A percentile compares a stretch with the other conserved stretches of the same genome.
Evolutionary conservation across 2,797 vertebrate species (phyloP).

Genomic region (Orestias chungarensis): DNA sequence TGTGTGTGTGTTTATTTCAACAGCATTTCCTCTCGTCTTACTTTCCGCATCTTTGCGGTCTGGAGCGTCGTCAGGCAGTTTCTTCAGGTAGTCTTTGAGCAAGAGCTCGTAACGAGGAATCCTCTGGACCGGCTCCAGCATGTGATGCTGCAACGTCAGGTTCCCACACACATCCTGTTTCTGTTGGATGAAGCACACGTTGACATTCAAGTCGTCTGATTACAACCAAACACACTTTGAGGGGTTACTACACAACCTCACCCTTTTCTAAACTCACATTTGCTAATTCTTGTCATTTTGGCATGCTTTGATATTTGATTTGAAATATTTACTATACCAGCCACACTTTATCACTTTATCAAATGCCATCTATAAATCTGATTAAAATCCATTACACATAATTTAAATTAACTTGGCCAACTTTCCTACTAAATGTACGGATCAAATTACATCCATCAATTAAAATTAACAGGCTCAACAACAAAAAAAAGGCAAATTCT

Average conservation of each 20-base stretch:
- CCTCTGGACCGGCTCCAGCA: constrained; percentile 96
- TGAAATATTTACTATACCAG: not conserved
- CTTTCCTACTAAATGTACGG: too few relatives aligned
- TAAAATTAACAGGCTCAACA: too few relatives aligned
- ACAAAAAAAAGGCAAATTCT: too few relatives aligned
- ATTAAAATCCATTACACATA: too few relatives aligned
- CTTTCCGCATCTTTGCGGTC: constrained; percentile 94
- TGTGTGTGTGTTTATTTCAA: not conserved
- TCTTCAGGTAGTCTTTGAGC: constrained; percentile 96
- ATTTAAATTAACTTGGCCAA: too few relatives aligned
- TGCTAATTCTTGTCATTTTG: not conserved
- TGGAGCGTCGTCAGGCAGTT: constrained; percentile 87
- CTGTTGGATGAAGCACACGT: constrained; percentile 67
- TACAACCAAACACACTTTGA: not conserved
- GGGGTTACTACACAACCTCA: not conserved
- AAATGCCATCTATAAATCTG: too few relatives aligned
- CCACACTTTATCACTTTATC: not conserved
- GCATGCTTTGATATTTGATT: too few relatives aligned
- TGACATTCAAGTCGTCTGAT: not conserved
- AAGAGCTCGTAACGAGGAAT: constrained; percentile 95
- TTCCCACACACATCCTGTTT: constrained; percentile 95
- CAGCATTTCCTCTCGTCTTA: constrained; percentile 65
- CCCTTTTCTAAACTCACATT: not conserved
- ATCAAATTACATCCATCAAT: too few relatives aligned
- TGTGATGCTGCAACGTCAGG: constrained; percentile 96